Evolutionary conservation across 2,797 vertebrate genomes (phyloP), one percentile per base, ranked within the genome.

Genomic region (Brachymystax lenok): DNA sequence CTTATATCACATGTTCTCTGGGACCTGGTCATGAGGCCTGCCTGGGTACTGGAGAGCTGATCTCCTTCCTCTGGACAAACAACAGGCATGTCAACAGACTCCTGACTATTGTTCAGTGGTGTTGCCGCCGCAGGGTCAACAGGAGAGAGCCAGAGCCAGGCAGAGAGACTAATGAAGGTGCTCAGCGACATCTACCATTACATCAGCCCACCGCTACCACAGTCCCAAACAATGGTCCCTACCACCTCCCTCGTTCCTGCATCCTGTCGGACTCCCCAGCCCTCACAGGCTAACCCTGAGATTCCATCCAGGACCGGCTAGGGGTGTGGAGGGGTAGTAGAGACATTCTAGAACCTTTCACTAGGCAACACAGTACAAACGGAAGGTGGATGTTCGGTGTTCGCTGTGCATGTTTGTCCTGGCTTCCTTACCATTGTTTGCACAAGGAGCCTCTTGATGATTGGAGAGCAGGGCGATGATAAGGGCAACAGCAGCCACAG

Each of bases 31-130:
- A 61, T 6, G 7, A 24, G 59, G 59, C 21, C 59, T 61, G 21
- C 21, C 59, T 61, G 59, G n/a, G 21, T 2, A 24, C 59, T 61
- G 59, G 59, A 24, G n/a, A 24, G 59, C n/a, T 21, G 21, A 8
- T 6, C n/a, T 61, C 59, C 59, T 61, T 61, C 59, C 59, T 21
- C 59, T 61, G 59, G n/a, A 61, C 21, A 61, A 61, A 61, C 59
- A 61, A 61, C 8, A n/a, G n/a, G 59, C n/a, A 61, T 12, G 59
- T 24, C 59, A 21, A 61, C n/a, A 61, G 59, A 24, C 3, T 61
- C n/a, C n/a, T 61, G 59, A 21, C 59, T 21, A 61, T 24, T 61
- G 59, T 13, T 24, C 59, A 61, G 8, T n/a, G 59, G 59, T 61
- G 59, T 21, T 21, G 59, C 24, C 59, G 24, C 21, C 10, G 10